Evolutionary conservation across 2,888 invertebrate species (phyloP).

Genomic region (Tribolium freemani): DNA sequence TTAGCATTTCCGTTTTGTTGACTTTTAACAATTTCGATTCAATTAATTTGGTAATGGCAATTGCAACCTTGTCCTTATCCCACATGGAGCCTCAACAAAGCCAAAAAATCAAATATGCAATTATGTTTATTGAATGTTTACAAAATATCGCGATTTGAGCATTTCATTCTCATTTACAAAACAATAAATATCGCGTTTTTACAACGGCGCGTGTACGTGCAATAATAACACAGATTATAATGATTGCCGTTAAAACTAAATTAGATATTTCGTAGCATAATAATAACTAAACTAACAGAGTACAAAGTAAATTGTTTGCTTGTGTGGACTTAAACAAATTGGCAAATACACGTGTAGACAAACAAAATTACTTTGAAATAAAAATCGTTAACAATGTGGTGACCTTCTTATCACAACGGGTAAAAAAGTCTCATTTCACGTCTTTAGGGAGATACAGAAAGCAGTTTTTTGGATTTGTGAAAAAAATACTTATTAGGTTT

Average conservation of each 20-base stretch:
- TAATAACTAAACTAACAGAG: too few relatives aligned
- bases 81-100: not conserved
- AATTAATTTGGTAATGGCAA: not conserved
- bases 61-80: not conserved
- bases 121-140: slow-evolving; percentile 1
- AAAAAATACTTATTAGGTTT: too few relatives aligned
- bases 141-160: not conserved
- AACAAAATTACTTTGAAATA: not conserved
- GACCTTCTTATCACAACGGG: not conserved
- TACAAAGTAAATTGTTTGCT: not conserved
- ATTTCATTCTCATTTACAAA: not conserved
- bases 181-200: not conserved
- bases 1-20: slow-evolving; percentile 14
- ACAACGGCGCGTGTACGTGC: not conserved
- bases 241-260: too few relatives aligned
- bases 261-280: too few relatives aligned
- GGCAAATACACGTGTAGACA: not conserved
- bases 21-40: not conserved
- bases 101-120: slow-evolving; percentile 1
- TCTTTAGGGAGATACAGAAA: too few relatives aligned
- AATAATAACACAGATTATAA: not conserved
- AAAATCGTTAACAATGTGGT: not conserved
- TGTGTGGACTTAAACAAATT: not conserved
- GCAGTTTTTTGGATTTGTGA: too few relatives aligned
- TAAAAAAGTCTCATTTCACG: not conserved